Percentiles rank a stretch among this genome's conserved stretches.
Evolutionary conservation across 2,888 invertebrate species (phyloP).

Genomic region (Gymnoscelis rufifasciata): DNA sequence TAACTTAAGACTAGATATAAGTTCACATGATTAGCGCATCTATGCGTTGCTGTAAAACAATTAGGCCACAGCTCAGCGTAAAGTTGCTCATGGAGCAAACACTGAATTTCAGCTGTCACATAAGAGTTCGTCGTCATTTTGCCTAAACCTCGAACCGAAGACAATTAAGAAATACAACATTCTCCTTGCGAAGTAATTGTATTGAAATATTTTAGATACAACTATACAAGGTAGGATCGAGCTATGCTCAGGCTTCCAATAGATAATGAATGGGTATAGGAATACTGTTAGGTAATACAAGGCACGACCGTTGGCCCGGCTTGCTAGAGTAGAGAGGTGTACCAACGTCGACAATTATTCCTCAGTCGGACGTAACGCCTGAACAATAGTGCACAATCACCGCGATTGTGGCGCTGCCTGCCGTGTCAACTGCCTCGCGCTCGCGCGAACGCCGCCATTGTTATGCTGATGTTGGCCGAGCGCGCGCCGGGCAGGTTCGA

Average conservation of each 20-base stretch:
- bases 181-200: slow-evolving; percentile 22
- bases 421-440: slow-evolving; percentile 68
- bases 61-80: too few species aligned
- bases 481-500: slow-evolving; percentile 29
- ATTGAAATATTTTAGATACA: too few species aligned
- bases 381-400: slow-evolving; percentile 72
- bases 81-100: too few species aligned
- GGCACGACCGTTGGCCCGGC: slow-evolving; percentile 31
- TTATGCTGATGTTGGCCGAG: slow-evolving; percentile 63
- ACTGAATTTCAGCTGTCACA: too few species aligned
- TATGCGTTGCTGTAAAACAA: too few species aligned
- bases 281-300: slow-evolving; percentile 50
- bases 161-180: slow-evolving; percentile 29
- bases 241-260: slow-evolving; percentile 16
- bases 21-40: too few species aligned
- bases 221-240: slow-evolving; percentile 16
- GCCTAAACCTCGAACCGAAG: slow-evolving; percentile 17
- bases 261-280: slow-evolving; percentile 39
- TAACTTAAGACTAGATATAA: too few species aligned
- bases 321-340: slow-evolving; percentile 34
- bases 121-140: too few species aligned
- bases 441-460: slow-evolving; percentile 62
- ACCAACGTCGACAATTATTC: slow-evolving; percentile 47
- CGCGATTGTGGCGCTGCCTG: slow-evolving; percentile 46
- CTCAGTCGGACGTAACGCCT: slow-evolving; percentile 45